A percentile compares a stretch with the other conserved stretches of the same genome.
Evolutionary conservation across 2,888 invertebrate species (phyloP).

Genomic region (Melanchra persicariae): DNA sequence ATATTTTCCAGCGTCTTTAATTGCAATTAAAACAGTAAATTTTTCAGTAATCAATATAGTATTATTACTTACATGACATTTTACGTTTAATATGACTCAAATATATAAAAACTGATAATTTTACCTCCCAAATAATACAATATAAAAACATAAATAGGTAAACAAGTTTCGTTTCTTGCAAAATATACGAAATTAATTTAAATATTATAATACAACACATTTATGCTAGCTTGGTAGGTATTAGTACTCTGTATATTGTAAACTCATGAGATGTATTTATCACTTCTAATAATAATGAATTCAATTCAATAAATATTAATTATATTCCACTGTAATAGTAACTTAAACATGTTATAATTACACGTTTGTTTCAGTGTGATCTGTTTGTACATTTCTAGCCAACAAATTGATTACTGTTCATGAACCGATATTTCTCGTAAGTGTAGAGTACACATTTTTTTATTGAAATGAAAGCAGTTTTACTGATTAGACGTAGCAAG

Average conservation of each 20-base stretch:
- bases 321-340: background rate
- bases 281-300: constrained; percentile 23
- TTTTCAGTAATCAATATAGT: constrained; percentile 60
- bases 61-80: constrained; percentile 65
- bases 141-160: constrained; percentile 37
- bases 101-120: constrained; percentile 57
- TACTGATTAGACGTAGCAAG: background rate
- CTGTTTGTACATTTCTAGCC: constrained; percentile 48
- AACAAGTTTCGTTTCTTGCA: constrained; percentile 26
- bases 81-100: constrained; percentile 69
- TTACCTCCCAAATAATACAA: constrained; percentile 50
- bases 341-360: background rate
- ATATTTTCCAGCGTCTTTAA: constrained; percentile 63
- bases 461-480: constrained; percentile 32
- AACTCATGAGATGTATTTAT: constrained; percentile 21
- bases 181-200: constrained; percentile 9
- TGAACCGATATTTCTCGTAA: background rate
- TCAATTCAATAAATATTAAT: background rate
- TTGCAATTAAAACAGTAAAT: constrained; percentile 67
- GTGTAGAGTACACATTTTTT: background rate
- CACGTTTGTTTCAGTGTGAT: constrained; percentile 10
- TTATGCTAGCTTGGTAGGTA: constrained; percentile 46
- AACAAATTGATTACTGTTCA: constrained; percentile 11
- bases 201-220: constrained; percentile 8
- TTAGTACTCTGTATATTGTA: constrained; percentile 35